A percentile compares a stretch with the other conserved stretches of the same genome.
Conservation (phyloP, 2,797 vertebrate species). For the Sebastes taczanowskii region DNA sequence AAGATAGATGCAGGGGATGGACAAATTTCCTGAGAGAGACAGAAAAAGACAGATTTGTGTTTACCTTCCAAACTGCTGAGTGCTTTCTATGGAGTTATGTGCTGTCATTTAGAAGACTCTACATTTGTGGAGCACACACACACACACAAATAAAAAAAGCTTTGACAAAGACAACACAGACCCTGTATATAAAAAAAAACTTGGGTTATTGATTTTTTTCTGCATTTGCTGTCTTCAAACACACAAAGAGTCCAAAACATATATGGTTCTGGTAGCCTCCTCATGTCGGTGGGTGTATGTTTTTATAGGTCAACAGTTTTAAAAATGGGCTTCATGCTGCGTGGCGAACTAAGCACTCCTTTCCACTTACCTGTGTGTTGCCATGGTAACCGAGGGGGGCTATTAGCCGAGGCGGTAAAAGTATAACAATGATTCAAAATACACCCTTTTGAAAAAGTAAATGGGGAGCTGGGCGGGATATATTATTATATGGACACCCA, state of each 20-base stretch:
- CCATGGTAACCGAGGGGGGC: conserved; percentile 77
- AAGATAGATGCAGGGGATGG: background rate
- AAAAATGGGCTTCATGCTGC: conserved; percentile 72
- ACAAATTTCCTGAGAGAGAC: background rate
- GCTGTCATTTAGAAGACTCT: conserved; percentile 33
- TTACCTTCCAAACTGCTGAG: conserved; percentile 17
- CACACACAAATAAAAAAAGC: background rate
- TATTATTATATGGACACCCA: conserved; percentile 13
- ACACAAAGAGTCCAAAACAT: conserved; percentile 19
- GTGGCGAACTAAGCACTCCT: conserved; percentile 72
- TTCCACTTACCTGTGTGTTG: conserved; percentile 83
- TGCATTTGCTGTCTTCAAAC: conserved; percentile 2
- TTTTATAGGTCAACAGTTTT: conserved; percentile 81
- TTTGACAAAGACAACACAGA: conserved; percentile 18
- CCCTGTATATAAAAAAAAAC: conserved; percentile 9
- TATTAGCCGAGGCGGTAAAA: conserved; percentile 67
- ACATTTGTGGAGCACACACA: background rate
- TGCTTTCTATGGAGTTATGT: background rate
- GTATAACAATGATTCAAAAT: conserved; percentile 71
- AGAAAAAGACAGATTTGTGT: conserved; percentile 22
- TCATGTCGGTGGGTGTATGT: conserved; percentile 62
- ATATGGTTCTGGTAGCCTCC: conserved; percentile 48
- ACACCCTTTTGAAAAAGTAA: conserved; percentile 44
- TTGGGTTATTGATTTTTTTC: conserved; percentile 22
- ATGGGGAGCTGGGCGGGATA: conserved; percentile 14